Base-by-base conservation (phyloP, 2,113 vertebrate species). In the Phylloscopus trochilus region DNA sequence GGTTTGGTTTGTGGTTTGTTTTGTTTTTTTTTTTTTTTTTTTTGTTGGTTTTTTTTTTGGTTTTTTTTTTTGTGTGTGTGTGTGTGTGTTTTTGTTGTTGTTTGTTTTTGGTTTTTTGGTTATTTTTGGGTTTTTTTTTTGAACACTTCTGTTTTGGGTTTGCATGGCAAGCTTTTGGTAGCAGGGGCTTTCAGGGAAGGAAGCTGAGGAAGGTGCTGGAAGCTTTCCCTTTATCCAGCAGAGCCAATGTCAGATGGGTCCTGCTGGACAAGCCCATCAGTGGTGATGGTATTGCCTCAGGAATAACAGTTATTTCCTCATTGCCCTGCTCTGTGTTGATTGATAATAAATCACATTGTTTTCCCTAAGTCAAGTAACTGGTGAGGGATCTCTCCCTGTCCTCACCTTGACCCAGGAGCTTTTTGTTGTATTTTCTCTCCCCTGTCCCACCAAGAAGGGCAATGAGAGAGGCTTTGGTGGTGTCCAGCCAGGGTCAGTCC, bases 241-340 rank as follows among this genome's bases (percentile, higher is more conserved):
- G 15, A 56, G n/a, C 51, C n/a, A n/a, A 20, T 44, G 13, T 26
- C 67, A 37, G 39, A 17, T 5, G 27, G 39, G 21, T 63, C 47
- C 58, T 64, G n/a, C 49, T n/a, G n/a, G 51, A 24, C n/a, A 58
- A 66, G 35, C 13, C 35, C 52, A 58, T 24, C 35, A 66, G 30
- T 0, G 0, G 6, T 31, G 43, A 51, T 30, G 6, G 20, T 11
- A 67, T 6, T 49, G 19, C 43, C 24, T 20, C 35, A n/a, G 43
- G 43, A 35, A 58, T 58, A 35, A 21, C 19, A 39, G 12, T 20
- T 67, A n/a, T 66, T 62, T 43, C 44, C 35, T 56, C 43, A 6
- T 56, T 44, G 28, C n/a, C 35, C 15, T 55, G 3, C 55, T 44
- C 62, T 39, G 35, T 68, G n/a, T 30, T 56, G 21, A 27, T 15